phyloP scores from a whole-genome alignment of 1,140 invertebrate genomes.

The Streblospio benedicti region DNA sequence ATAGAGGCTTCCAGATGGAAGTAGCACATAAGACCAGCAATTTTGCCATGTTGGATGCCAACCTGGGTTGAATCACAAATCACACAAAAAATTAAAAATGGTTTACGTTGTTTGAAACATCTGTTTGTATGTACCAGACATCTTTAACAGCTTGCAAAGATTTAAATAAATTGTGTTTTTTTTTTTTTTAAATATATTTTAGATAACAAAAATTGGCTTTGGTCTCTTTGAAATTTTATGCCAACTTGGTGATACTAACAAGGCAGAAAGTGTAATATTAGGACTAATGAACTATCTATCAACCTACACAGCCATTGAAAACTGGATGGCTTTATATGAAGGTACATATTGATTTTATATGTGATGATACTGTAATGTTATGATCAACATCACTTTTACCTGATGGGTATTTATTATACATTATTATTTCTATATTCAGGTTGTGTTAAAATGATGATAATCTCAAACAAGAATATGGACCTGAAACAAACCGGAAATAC shows the following conservation, averaged over 20 bases:
- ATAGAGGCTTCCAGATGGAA: too few relatives aligned
- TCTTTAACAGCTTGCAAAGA: too few relatives aligned
- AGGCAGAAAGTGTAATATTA: conserved; percentile 27
- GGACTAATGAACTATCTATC: conserved; percentile 29
- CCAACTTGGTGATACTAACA: background rate
- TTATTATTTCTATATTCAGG: conserved; percentile 1
- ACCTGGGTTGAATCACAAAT: too few relatives aligned
- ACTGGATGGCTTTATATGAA: conserved; percentile 33
- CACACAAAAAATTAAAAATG: too few relatives aligned
- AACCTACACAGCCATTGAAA: conserved; percentile 28
- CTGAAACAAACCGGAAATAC: conserved; percentile 26
- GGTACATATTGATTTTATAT: background rate
- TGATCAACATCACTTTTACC: too few relatives aligned
- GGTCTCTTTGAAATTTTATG: background rate
- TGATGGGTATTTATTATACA: background rate
- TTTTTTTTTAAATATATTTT: too few relatives aligned
- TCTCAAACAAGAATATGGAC: conserved; percentile 33
- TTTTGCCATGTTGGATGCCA: too few relatives aligned
- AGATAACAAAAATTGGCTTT: background rate
- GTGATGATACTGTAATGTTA: background rate
- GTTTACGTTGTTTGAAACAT: too few relatives aligned
- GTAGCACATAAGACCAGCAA: too few relatives aligned
- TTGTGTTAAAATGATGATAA: conserved; percentile 34
- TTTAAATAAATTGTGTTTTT: too few relatives aligned
- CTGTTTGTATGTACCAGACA: too few relatives aligned